Evolutionary conservation across 2,797 vertebrate genomes (phyloP), one percentile per base, ranked within the genome.

Genomic region (Poeciliopsis paucimaculata): DNA sequence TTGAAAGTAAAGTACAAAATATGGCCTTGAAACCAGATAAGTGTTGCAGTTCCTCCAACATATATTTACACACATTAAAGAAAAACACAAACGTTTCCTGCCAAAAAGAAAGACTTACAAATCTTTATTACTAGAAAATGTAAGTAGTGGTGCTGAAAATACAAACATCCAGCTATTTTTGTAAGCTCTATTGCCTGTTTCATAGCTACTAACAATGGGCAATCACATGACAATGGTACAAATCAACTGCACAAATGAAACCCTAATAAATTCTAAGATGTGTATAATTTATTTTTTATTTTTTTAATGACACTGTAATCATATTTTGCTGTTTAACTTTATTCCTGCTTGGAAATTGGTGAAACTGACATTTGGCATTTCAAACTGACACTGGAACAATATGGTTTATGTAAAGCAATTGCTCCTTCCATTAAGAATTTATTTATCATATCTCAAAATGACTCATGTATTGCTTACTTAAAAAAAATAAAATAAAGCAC

Each of bases 401-500:
- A 31, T 2, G 34, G 16, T 45, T 5, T 23, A 34, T 9, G 15
- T 71, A 72, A 55, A 78, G 36, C 31, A 75, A 72, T 49, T 78
- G 79, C 73, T 46, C 20, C 28, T 31, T 36, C 20, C 3, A n/a
- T 12, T 57, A 26, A 39, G 1, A 6, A 31, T 45, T 6, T 41
- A 15, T 66, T 55, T 41, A 28, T 45, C 23, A 28, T 20, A 43
- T 49, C 18, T 53, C 26, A 68, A 20, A 57, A 10, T 18, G 4
- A 34, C n/a, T 73, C 16, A 10, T 45, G 8, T 51, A 45, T 47
- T 13, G 36, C 10, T 73, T 41, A 72, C 57, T 79, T 72, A 66
- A 77, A 83, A 74, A 26, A 49, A 6, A 81, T 12, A 31, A 28
- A 79, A 76, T 77, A 84, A 74, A 73, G 31, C 76, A 73, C 77